Evolutionary conservation across 2,113 vertebrate species (phyloP).

Genomic region (Sphaerodactylus townsendi): DNA sequence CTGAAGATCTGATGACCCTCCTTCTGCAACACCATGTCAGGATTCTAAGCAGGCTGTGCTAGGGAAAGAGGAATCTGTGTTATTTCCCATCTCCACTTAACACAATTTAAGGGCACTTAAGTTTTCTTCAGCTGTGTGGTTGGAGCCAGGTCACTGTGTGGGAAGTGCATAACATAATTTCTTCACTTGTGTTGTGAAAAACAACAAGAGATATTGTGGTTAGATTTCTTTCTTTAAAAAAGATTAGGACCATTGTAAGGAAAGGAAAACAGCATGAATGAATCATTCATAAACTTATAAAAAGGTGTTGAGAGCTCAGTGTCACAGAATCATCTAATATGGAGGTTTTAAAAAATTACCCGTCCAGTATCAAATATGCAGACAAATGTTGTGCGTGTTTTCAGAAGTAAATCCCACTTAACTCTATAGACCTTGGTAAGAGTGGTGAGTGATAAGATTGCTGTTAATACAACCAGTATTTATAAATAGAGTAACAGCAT

Average conservation of each 20-base stretch:
- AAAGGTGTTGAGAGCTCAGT: background rate
- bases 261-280: background rate
- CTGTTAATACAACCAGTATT: too few species aligned
- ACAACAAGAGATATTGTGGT: background rate
- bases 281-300: background rate
- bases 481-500: too few species aligned
- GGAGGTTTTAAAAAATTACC: background rate
- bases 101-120: too few species aligned
- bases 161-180: constrained; percentile 6
- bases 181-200: background rate
- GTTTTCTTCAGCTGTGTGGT: too few species aligned
- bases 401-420: background rate
- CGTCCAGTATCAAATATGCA: background rate
- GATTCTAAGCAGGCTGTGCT: too few species aligned
- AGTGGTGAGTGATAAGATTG: background rate
- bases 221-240: background rate
- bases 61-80: too few species aligned
- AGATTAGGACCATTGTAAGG: constrained; percentile 34
- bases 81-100: too few species aligned
- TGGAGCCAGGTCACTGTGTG: background rate
- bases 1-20: too few species aligned
- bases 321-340: background rate
- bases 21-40: too few species aligned
- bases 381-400: background rate
- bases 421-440: background rate